These are phyloP conservation scores for Cyanoliseus patagonus DNA, from an alignment of 2,113 vertebrate species.

Conservation along the genomic window DNA sequence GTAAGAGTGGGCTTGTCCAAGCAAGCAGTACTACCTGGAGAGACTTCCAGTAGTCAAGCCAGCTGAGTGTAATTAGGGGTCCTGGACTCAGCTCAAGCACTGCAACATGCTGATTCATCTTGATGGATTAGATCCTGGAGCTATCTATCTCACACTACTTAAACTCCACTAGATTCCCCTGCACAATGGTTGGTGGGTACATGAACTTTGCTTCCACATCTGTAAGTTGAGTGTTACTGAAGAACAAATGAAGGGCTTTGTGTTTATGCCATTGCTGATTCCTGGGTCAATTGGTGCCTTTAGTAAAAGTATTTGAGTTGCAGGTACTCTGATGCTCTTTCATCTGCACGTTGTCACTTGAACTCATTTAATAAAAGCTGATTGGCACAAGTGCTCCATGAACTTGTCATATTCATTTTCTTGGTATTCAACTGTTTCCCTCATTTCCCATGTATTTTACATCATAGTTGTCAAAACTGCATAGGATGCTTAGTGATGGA, in stretches of 20 bases:
- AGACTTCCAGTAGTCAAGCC: not conserved
- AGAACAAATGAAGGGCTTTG: not conserved
- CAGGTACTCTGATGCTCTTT: not conserved
- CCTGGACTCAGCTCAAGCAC: not conserved
- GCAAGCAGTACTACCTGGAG: not conserved
- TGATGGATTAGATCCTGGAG: not conserved
- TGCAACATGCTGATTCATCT: not conserved
- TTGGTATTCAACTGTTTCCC: not conserved
- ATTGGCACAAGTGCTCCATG: not conserved
- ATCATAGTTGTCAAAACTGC: not conserved
- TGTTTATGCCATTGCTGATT: not conserved
- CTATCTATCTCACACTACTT: not conserved
- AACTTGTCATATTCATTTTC: not conserved
- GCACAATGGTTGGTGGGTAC: not conserved
- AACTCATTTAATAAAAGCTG: not conserved
- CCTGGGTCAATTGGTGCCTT: not conserved
- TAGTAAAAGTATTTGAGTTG: not conserved
- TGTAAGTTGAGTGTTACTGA: not conserved
- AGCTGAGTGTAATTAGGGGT: not conserved
- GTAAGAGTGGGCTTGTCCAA: not conserved
- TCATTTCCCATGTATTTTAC: not conserved
- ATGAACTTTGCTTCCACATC: not conserved
- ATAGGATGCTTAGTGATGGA: not conserved
- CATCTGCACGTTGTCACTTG: not conserved
- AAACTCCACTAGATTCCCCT: not conserved